phyloP scores from a whole-genome alignment of 2,797 vertebrate species.

The Streptopelia turtur region DNA sequence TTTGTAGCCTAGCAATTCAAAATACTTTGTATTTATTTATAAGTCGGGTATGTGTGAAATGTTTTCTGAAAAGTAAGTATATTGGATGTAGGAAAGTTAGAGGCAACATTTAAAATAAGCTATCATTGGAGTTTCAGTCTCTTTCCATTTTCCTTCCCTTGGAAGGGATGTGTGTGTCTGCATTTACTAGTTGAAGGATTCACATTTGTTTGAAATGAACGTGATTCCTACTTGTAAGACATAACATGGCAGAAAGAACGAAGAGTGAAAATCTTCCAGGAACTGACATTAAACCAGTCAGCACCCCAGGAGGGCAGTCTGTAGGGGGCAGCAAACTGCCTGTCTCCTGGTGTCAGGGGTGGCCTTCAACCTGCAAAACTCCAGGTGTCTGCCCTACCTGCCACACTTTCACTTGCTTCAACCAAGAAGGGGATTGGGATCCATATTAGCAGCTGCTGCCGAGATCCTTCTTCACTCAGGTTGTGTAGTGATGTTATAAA shows the following conservation, averaged over 20 bases:
- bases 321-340: constrained; percentile 31
- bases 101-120: not conserved
- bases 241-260: not conserved
- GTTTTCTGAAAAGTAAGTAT: not conserved
- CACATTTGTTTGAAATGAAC: not conserved
- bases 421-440: not conserved
- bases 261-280: not conserved
- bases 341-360: not conserved
- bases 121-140: not conserved
- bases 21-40: constrained; percentile 14
- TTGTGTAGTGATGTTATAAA: not conserved
- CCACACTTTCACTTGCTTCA: not conserved
- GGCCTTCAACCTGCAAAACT: not conserved
- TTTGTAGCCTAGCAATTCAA: constrained; percentile 18
- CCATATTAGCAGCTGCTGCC: not conserved
- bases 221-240: not conserved
- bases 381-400: not conserved
- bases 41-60: not conserved
- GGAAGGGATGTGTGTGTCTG: not conserved
- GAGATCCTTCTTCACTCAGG: not conserved
- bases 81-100: not conserved
- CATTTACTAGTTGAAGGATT: not conserved
- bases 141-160: not conserved
- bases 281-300: not conserved
- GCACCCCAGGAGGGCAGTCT: not conserved